Evolutionary conservation across 2,888 invertebrate species (phyloP).

Genomic region (Plagiodera versicolora): DNA sequence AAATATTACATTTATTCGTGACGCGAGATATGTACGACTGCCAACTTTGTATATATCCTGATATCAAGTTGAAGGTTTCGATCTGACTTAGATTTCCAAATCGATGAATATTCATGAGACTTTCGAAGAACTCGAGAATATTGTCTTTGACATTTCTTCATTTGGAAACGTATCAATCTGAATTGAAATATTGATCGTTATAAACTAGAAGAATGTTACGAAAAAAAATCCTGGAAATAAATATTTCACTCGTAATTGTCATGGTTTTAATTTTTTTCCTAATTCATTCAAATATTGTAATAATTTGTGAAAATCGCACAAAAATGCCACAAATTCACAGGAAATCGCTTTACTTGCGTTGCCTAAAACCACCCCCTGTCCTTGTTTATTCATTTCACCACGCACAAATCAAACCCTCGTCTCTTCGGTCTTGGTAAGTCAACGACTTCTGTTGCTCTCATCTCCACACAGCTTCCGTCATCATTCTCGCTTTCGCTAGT

Average conservation of each 20-base stretch:
- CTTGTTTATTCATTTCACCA: too few relatives aligned
- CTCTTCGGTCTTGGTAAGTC: neutral
- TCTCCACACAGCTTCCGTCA: constrained; percentile 7
- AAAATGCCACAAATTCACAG: too few relatives aligned
- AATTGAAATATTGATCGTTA: too few relatives aligned
- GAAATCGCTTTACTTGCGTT: too few relatives aligned
- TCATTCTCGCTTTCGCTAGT: constrained; percentile 19
- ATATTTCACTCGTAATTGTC: too few relatives aligned
- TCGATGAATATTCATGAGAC: constrained; percentile 30
- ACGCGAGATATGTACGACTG: constrained; percentile 20
- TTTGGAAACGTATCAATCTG: too few relatives aligned
- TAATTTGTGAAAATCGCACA: too few relatives aligned
- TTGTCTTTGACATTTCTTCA: neutral
- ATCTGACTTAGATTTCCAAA: constrained; percentile 19
- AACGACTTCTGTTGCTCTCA: neutral
- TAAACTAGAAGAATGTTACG: too few relatives aligned
- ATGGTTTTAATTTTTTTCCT: too few relatives aligned
- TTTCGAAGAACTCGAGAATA: neutral
- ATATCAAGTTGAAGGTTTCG: constrained; percentile 22
- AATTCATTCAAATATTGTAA: too few relatives aligned
- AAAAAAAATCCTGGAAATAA: too few relatives aligned
- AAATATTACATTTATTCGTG: constrained; percentile 24
- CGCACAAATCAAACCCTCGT: neutral
- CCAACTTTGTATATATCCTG: constrained; percentile 21
- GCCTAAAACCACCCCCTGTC: too few relatives aligned